Evolutionary conservation across 2,797 vertebrate genomes (phyloP), one percentile per base, ranked within the genome.

Genomic region (Acrocephalus scirpaceus): DNA sequence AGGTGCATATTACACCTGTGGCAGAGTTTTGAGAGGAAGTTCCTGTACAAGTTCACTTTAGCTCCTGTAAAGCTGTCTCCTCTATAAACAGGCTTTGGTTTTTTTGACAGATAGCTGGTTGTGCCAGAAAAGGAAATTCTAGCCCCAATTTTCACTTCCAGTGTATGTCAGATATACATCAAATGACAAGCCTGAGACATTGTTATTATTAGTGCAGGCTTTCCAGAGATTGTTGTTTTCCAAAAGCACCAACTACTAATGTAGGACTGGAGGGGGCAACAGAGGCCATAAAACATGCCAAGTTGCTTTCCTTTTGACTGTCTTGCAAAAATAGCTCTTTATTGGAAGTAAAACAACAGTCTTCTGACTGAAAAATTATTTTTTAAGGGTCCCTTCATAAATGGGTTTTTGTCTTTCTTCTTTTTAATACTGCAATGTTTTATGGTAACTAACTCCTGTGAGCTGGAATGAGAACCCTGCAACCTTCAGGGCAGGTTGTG

Each of bases 261-360:
- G 61, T 58, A 94, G 84, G 77, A 95, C 95, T 97, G 95, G 95
- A 96, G 96, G 92, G 95, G 94, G 94, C 96, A 97, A 96, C 71
- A 96, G 93, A 96, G 96, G 93, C 94, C 90, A 89, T 93, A 87
- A 95, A 96, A 96, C 84, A 62, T 78, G 78, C 64, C 82, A 83
- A 76, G 36, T 91, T 88, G 29, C 50, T 85, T 89, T 70, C 27
- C 54, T 87, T 79, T 92, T 27, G 3, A 64, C 47, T 38, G 11
- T 71, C 45, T 57, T 91, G 60, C 56, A 67, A 82, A 90, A 82
- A 74, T 26, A 87, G 51, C 56, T 70, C 50, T 73, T 82, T 75
- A 45, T 56, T 51, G 22, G 27, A 34, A 84, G 13, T 42, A 60
- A 70, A 89, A 7, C 29, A 64, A 27, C 56, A 30, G 9, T n/a